Evolutionary conservation across 1,140 invertebrate species (phyloP), one percentile per base, ranked within the genome.

Genomic region (Conus betulinus): DNA sequence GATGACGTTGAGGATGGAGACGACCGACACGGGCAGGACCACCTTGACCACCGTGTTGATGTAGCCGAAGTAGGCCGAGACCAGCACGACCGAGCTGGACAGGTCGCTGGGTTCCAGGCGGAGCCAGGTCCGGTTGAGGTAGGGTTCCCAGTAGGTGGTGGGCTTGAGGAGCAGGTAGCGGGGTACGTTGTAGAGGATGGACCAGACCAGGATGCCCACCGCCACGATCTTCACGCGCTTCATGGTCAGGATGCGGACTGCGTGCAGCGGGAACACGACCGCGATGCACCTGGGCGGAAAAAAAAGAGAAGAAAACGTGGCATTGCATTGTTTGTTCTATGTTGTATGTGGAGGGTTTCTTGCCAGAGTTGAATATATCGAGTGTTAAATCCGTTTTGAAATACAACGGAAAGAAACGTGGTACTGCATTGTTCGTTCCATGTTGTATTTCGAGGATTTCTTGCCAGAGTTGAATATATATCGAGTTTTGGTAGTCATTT

Each of bases 11-110:
- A 76, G 67, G 11, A 88, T 60, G 8, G 81, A 84, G 53, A 88
- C 87, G 23, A 74, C 5, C 0, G 53, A 23, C 39, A 88, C 52
- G 20, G 87, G 87, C 51, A 88, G 52, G 60, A 39, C 81, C 25
- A 88, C 87, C 53, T 88, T 88, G 63, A 84, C 79, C 60, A 84
- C 82, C 4, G 87, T 88, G 71, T 63, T 84, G 51, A 84, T 51
- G 82, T 88, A 88, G 25, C 81, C 87, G 71, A 88, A 88, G 87
- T 84, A 88, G 87, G 67, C 82, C 51, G 82, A 51, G n/a, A 88
- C 79, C 25, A 88, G 67, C 10, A 20, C 39, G 52, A 13, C 5
- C 53, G 79, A 84, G 60, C 25, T 20, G n/a, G 87, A 71, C 17
- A 27, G 71, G 27, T 11, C 27, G 53, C 78, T 84, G 55, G 87